Evolutionary conservation across 2,888 invertebrate genomes (phyloP), one percentile per base, ranked within the genome.

Genomic region (Phasia obesa): DNA sequence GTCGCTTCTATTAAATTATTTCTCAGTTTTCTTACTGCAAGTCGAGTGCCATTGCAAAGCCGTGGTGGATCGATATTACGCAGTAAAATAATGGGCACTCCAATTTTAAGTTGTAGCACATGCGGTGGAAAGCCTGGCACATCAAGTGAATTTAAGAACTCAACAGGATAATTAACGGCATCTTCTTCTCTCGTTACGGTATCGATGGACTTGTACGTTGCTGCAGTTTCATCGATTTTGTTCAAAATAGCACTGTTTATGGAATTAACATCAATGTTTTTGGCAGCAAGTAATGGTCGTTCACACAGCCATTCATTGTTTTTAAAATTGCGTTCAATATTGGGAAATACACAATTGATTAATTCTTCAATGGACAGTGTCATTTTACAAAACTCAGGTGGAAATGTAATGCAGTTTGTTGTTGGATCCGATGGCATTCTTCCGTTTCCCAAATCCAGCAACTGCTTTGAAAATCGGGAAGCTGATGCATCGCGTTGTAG

Each of bases 371-470:
- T 47, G 27, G 55, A 65, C n/a, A 19, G 13, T 15, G 38, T 53
- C 17, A 67, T 21, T 51, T 21, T 47, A 7, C 19, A 47, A 47
- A 47, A 47, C 0, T 47, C 19, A 21, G 49, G 11, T 21, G 49
- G 23, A 38, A 53, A 19, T n/a, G 25, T 31, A 13, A 65, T 51
- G 15, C 7, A 35, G 7, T 47, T 19, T 44, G 70, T 49, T 17
- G 2, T 55, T 42, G 17, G 47, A 23, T 70, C 19, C n/a, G 11
- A n/a, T 42, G 23, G 17, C n/a, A 76, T 31, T 49, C 44, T 53
- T 23, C 76, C 84, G 83, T 86, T 62, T 11, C 80, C 84, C 15
- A 85, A 23, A 60, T 76, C 71, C 51, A 82, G 21, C 47, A 85
- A 65, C 51, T 84, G 76, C 47, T 81, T 82, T 23, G 84, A 64